Evolutionary conservation across 1,140 invertebrate species (phyloP).

Genomic region (Neodiprion pinetum): DNA sequence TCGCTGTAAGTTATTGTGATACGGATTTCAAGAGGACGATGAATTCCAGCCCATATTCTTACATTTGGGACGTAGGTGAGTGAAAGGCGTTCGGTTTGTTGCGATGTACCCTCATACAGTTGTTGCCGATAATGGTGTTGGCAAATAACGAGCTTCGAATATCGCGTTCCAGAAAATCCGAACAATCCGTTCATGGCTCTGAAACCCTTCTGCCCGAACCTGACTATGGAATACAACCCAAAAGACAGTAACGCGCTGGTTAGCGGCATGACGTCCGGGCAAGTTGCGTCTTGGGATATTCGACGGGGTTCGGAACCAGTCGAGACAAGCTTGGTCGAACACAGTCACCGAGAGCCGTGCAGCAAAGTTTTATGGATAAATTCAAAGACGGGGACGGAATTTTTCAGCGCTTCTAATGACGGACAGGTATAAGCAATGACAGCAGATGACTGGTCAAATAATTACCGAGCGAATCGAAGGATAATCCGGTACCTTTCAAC

Average conservation of each 20-base stretch:
- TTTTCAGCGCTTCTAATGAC: slow-evolving; percentile 89
- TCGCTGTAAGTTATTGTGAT: slow-evolving; percentile 89
- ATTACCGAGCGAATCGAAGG: neutral
- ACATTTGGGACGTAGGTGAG: slow-evolving; percentile 91
- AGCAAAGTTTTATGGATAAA: slow-evolving; percentile 82
- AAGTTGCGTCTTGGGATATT: slow-evolving; percentile 85
- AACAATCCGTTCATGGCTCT: slow-evolving; percentile 84
- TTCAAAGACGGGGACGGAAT: slow-evolving; percentile 87
- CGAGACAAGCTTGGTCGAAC: slow-evolving; percentile 69
- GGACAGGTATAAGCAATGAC: slow-evolving; percentile 70
- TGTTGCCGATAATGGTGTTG: too few relatives aligned
- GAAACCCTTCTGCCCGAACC: slow-evolving; percentile 76
- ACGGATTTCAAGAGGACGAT: slow-evolving; percentile 78
- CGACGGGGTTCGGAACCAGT: slow-evolving; percentile 75
- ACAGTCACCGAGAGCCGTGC: slow-evolving; percentile 81
- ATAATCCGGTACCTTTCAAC: slow-evolving; percentile 10
- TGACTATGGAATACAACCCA: slow-evolving; percentile 91
- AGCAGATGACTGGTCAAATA: neutral
- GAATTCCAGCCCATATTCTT: slow-evolving; percentile 67
- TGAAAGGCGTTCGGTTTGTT: neutral
- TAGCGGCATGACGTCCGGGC: slow-evolving; percentile 89
- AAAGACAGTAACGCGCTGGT: slow-evolving; percentile 88
- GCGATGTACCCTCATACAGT: too few relatives aligned
- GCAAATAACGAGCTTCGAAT: neutral
- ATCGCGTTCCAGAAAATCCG: slow-evolving; percentile 78